These are phyloP conservation scores for Xestia c-nigrum DNA, from an alignment of 2,888 invertebrate species.

Conservation along the genomic window DNA sequence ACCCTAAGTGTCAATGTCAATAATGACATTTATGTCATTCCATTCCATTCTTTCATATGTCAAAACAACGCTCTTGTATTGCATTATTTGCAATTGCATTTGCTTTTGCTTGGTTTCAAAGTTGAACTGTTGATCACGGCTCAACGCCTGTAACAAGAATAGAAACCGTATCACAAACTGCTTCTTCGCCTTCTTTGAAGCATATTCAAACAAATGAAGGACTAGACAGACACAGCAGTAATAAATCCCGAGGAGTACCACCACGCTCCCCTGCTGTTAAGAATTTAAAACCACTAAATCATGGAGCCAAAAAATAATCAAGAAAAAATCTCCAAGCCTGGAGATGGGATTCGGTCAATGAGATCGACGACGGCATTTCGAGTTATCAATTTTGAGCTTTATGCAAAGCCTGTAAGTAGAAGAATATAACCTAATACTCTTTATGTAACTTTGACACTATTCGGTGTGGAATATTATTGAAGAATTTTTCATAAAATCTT, in stretches of 20 bases:
- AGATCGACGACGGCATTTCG: conserved; percentile 94
- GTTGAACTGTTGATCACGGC: background rate
- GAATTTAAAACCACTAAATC: background rate
- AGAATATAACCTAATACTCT: conserved; percentile 23
- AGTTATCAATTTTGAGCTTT: conserved; percentile 96
- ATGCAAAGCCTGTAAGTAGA: conserved; percentile 96
- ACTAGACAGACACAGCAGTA: conserved; percentile 7
- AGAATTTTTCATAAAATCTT: background rate
- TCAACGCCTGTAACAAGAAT: background rate
- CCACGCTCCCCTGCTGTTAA: background rate
- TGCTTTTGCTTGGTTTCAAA: background rate
- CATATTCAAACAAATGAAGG: conserved; percentile 15
- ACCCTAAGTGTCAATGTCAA: background rate
- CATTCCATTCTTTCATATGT: background rate
- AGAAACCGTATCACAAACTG: background rate
- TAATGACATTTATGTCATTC: background rate
- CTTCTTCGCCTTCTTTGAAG: conserved; percentile 5
- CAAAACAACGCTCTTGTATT: background rate
- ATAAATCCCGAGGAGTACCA: background rate
- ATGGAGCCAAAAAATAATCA: conserved; percentile 64
- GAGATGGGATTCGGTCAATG: conserved; percentile 94
- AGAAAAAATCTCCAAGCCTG: conserved; percentile 86
- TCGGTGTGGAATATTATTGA: background rate
- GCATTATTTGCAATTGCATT: background rate
- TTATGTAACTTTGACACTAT: conserved; percentile 44